Conservation (phyloP, 2,113 vertebrate genomes). For the Zeus faber region DNA sequence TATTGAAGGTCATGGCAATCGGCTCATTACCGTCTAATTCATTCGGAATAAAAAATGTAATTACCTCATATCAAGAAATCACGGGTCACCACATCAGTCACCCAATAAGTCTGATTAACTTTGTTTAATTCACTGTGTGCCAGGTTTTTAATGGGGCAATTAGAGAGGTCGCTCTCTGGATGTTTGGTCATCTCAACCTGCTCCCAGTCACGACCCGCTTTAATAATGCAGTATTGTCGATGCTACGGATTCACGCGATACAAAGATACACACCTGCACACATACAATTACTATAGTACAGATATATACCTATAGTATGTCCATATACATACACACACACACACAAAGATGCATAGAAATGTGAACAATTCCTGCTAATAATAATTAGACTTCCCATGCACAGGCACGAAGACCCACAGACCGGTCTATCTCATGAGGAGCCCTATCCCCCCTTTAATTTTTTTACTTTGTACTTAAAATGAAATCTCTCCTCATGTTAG, state of each 20-base stretch:
- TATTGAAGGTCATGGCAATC: conserved; percentile 19
- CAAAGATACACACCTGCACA: background rate
- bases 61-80: conserved; percentile 17
- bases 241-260: background rate
- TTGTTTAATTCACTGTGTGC: conserved; percentile 23
- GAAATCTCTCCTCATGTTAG: no score
- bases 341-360: background rate
- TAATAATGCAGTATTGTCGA: background rate
- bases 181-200: conserved; percentile 10
- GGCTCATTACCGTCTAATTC: conserved; percentile 22
- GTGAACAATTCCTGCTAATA: no score
- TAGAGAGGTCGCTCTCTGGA: conserved; percentile 19
- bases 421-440: no score
- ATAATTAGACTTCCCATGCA: no score
- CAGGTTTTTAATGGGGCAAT: conserved; percentile 16
- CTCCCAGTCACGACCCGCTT: conserved; percentile 4
- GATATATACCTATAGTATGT: no score
- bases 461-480: no score
- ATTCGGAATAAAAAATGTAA: conserved; percentile 27
- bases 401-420: no score
- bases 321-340: background rate
- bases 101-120: conserved; percentile 29
- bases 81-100: conserved; percentile 19
- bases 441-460: no score
- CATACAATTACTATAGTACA: background rate